Evolutionary conservation across 53 echinoderm and acorn worm genomes (phyloP), one percentile per base, ranked within the genome.

Genomic region (Henricia sp.): DNA sequence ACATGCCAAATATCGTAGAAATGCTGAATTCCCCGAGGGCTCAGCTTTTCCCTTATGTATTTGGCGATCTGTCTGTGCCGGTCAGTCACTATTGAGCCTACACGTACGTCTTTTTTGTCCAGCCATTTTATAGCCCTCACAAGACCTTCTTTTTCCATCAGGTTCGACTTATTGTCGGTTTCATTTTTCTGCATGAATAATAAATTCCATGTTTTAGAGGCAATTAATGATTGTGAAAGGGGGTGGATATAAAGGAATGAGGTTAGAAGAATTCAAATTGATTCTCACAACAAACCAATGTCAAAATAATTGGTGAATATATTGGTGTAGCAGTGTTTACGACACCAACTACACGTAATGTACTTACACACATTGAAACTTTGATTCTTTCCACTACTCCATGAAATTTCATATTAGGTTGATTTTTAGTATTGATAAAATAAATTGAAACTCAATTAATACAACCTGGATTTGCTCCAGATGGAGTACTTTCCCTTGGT

Each of bases 121-220:
- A 69, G 46, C 70, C 70, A 69, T 69, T 28, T 69, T 13, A 41
- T 26, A 4, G 70, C 27, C 23, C 70, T 3, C 17, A 69, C 17
- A 17, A 69, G 44, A 8, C 70, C 70, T 34, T 69, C 42, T 44
- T 24, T 42, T 43, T 69, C 70, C 70, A 69, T 69, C 21, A 69
- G 43, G 26, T 41, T 41, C 13, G 70, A 69, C 28, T 69, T 69
- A 29, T 43, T 43, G 46, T 69, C 13, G 30, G 43, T 43, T 26
- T 69, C 70, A 69, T 26, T 69, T 43, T 69, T 69, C 70, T 69
- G 70, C 27, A 69, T 19, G 9, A 20, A 69, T n/a, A 40, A 69
- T 42, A 69, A 42, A 60, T 60, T 4, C 20, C 4, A 60, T 29
- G 4, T 28, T 60, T 60, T 60, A 60, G 8, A 28, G 16, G 16